Conservation (phyloP, 1,140 invertebrate species). For the Macrosteles quadrilineatus region DNA sequence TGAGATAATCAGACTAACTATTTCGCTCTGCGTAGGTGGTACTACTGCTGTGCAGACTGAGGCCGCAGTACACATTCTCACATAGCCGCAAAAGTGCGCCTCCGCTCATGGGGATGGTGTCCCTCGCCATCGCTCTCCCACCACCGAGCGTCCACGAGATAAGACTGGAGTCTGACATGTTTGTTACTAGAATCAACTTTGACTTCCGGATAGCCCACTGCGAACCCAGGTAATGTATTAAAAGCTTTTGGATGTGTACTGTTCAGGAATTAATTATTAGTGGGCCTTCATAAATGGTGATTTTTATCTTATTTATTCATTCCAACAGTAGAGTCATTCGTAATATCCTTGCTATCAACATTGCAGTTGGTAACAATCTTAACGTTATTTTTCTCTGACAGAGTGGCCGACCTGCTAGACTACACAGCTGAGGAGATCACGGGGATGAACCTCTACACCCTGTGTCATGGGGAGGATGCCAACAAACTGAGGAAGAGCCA, state of each 20-base stretch:
- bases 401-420: slow-evolving; percentile 90
- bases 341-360: too few species aligned
- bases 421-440: slow-evolving; percentile 92
- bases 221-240: slow-evolving; percentile 95
- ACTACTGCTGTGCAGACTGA: slow-evolving; percentile 82
- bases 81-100: slow-evolving; percentile 82
- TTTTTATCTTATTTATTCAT: too few species aligned
- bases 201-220: slow-evolving; percentile 96
- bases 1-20: too few species aligned
- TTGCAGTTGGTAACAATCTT: too few species aligned
- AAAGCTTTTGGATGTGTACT: too few species aligned
- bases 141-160: slow-evolving; percentile 97
- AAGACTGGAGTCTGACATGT: slow-evolving; percentile 93
- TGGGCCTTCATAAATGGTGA: too few species aligned
- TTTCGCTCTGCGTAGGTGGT: slow-evolving; percentile 72
- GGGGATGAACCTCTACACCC: slow-evolving; percentile 89
- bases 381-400: slow-evolving; percentile 47
- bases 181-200: slow-evolving; percentile 93
- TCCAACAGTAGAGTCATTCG: too few species aligned
- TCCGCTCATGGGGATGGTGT: slow-evolving; percentile 89
- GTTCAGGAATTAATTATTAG: too few species aligned
- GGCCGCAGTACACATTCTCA: slow-evolving; percentile 89
- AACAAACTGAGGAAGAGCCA: slow-evolving; percentile 91
- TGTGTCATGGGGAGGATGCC: slow-evolving; percentile 95
- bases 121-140: slow-evolving; percentile 90